Evolutionary conservation across 2,888 invertebrate genomes (phyloP).

Genomic region (Dermolepida albohirtum): DNA sequence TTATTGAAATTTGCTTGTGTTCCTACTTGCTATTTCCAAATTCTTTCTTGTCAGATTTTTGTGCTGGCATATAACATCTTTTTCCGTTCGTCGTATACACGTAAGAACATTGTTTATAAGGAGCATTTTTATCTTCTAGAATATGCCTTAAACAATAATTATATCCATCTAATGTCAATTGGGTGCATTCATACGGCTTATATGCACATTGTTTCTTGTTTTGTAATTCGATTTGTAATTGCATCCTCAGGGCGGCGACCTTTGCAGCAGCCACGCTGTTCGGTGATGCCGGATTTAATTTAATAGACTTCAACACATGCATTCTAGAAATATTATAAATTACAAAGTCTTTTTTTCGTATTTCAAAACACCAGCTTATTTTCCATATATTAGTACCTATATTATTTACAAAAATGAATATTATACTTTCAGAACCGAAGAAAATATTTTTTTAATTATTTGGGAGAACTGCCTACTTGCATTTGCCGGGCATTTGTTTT

Average conservation of each 20-base stretch:
- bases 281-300: constrained; percentile 40
- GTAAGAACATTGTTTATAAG: constrained; percentile 84
- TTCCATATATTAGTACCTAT: too few species aligned
- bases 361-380: too few species aligned
- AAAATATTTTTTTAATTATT: constrained; percentile 12
- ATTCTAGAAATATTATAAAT: constrained; percentile 44
- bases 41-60: constrained; percentile 78
- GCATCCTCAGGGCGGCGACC: constrained; percentile 60
- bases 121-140: constrained; percentile 83
- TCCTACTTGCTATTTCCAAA: constrained; percentile 65
- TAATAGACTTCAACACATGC: constrained; percentile 46
- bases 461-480: not conserved
- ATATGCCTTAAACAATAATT: constrained; percentile 87
- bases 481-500: constrained; percentile 15
- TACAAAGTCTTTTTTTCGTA: too few species aligned
- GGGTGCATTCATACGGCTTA: constrained; percentile 75
- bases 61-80: constrained; percentile 83
- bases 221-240: constrained; percentile 73
- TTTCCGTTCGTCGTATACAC: constrained; percentile 76
- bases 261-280: constrained; percentile 45
- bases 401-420: too few species aligned
- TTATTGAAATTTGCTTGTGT: not conserved
- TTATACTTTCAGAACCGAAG: too few species aligned
- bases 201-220: constrained; percentile 74
- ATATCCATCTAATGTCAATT: constrained; percentile 77